These are phyloP conservation scores for Xylota segnis DNA, from an alignment of 2,888 invertebrate species.

Conservation along the genomic window DNA sequence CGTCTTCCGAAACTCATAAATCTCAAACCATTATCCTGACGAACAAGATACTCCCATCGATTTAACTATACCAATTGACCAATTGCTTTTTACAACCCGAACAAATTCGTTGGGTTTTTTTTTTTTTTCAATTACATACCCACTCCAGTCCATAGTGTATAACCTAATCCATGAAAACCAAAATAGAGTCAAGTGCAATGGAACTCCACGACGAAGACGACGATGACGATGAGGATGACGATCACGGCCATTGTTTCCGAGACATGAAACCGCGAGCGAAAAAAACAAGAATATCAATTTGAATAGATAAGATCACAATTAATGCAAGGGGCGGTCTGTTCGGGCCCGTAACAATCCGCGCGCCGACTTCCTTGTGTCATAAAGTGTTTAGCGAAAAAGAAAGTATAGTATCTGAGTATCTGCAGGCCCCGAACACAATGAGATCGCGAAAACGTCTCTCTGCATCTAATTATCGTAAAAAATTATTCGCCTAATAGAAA, in stretches of 20 bases:
- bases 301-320: constrained; percentile 75
- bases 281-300: constrained; percentile 63
- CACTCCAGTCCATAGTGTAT: constrained; percentile 1
- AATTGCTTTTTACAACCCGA: constrained; percentile 63
- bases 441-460: constrained; percentile 66
- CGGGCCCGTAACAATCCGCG: constrained; percentile 1
- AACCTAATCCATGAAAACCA: constrained; percentile 28
- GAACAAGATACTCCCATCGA: not conserved
- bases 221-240: no score
- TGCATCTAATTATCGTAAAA: constrained; percentile 75
- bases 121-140: constrained; percentile 60
- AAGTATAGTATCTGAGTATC: constrained; percentile 36
- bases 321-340: constrained; percentile 51
- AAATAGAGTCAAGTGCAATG: constrained; percentile 64
- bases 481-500: constrained; percentile 72
- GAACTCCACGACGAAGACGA: constrained; percentile 1
- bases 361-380: constrained; percentile 59
- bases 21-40: constrained; percentile 18
- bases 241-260: constrained; percentile 62
- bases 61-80: constrained; percentile 32
- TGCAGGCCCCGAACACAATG: constrained; percentile 24
- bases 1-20: constrained; percentile 21
- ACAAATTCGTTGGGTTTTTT: constrained; percentile 54
- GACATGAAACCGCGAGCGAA: constrained; percentile 14
- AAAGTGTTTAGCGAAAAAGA: constrained; percentile 64